Conservation (phyloP, 2,888 invertebrate genomes). For the Phoenoteleia sp. region DNA sequence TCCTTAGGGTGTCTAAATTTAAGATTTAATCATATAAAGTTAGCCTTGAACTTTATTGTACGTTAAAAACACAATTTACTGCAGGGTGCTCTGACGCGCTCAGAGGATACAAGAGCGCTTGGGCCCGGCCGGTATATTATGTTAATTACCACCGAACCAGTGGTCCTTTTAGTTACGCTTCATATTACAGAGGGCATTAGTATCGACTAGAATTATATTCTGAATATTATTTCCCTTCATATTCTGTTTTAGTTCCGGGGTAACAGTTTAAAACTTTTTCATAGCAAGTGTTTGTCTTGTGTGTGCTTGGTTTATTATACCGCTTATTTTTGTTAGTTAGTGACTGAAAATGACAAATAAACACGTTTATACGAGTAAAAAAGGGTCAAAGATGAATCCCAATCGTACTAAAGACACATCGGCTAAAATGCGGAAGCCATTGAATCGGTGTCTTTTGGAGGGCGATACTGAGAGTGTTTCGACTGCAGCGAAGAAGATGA, state of each 20-base stretch:
- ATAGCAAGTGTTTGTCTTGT: not conserved
- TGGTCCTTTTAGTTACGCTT: not conserved
- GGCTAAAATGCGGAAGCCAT: not conserved
- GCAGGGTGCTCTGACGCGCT: slow-evolving; percentile 19
- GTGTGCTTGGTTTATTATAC: not conserved
- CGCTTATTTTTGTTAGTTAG: not conserved
- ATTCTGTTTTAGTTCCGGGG: not conserved
- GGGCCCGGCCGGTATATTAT: slow-evolving; percentile 21
- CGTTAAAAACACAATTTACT: slow-evolving; percentile 28
- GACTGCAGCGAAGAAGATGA: slow-evolving; percentile 16
- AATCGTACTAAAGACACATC: slow-evolving; percentile 3
- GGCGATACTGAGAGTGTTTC: slow-evolving; percentile 15
- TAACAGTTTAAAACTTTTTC: not conserved
- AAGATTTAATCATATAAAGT: slow-evolving; percentile 43
- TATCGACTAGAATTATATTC: not conserved
- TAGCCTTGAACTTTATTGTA: slow-evolving; percentile 17
- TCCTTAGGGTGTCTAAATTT: slow-evolving; percentile 18
- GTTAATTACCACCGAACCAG: slow-evolving; percentile 1
- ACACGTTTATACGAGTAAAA: not conserved
- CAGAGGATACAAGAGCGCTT: slow-evolving; percentile 2
- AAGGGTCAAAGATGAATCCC: not conserved
- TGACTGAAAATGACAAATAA: not conserved
- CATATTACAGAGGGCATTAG: not conserved
- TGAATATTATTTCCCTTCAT: not conserved
- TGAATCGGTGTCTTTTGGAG: not conserved